Evolutionary conservation across 2,797 vertebrate genomes (phyloP).

Genomic region (Ceyx erithaca): DNA sequence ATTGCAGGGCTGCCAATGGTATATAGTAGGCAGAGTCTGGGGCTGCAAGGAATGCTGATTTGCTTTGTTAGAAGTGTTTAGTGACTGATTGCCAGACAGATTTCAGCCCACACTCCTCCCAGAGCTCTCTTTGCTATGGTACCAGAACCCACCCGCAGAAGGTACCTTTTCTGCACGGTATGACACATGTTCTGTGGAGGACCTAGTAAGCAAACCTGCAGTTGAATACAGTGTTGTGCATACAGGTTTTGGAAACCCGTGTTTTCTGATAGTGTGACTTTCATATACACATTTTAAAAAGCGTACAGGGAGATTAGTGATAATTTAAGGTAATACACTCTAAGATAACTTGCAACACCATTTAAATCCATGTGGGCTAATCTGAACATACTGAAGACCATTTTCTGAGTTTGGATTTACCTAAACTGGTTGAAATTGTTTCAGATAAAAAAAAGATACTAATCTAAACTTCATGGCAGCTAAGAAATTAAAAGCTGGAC

Average conservation of each 20-base stretch:
- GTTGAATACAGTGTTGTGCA: not conserved
- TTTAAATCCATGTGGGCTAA: not conserved
- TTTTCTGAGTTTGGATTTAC: not conserved
- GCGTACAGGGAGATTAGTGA: not conserved
- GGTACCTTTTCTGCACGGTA: accelerated
- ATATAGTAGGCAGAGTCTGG: not conserved
- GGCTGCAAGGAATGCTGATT: not conserved
- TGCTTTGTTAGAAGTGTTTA: not conserved
- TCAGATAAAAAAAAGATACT: not conserved
- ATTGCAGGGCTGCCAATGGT: not conserved
- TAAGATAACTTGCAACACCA: not conserved
- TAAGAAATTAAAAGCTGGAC: not conserved
- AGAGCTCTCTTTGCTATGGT: not conserved
- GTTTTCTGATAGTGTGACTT: not conserved
- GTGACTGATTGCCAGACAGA: not conserved
- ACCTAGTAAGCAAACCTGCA: not conserved
- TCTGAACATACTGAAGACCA: not conserved
- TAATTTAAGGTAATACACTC: not conserved
- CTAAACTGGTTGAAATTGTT: not conserved
- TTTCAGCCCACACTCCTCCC: not conserved
- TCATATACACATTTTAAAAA: not conserved
- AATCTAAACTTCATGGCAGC: not conserved
- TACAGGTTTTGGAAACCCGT: not conserved
- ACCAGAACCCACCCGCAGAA: not conserved
- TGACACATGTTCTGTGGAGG: not conserved